These are phyloP conservation scores for Amphiduros pacificus DNA, from an alignment of 2,888 invertebrate genomes.

Conservation along the genomic window DNA sequence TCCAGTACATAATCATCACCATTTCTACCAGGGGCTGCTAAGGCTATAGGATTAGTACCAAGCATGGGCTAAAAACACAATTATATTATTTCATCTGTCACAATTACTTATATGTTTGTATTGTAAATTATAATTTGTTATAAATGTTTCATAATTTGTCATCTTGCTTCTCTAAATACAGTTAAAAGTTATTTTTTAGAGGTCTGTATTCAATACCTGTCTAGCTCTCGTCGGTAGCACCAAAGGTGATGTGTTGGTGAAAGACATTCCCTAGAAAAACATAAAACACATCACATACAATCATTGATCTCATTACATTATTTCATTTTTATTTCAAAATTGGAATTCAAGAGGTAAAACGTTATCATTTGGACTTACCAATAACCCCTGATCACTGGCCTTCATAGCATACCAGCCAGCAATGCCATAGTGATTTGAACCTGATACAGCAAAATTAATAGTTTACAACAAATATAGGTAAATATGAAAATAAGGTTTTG, in stretches of 20 bases:
- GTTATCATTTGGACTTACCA: constrained; percentile 27
- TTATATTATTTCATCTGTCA: neutral
- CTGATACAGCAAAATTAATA: constrained; percentile 40
- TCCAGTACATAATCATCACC: constrained; percentile 83
- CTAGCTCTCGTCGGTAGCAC: constrained; percentile 83
- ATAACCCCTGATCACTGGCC: constrained; percentile 33
- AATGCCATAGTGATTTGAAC: constrained; percentile 43
- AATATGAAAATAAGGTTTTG: too few relatives aligned
- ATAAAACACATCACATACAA: too few relatives aligned
- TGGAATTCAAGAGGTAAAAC: neutral
- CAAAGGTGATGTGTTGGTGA: constrained; percentile 89
- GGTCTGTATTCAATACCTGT: constrained; percentile 52
- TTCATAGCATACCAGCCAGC: constrained; percentile 38
- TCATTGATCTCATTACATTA: too few relatives aligned
- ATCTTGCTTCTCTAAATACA: too few relatives aligned
- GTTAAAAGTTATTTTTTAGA: too few relatives aligned
- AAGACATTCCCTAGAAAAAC: constrained; percentile 72
- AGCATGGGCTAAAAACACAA: constrained; percentile 67
- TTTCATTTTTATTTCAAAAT: neutral
- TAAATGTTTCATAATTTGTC: too few relatives aligned
- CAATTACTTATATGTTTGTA: too few relatives aligned
- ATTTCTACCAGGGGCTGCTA: constrained; percentile 72
- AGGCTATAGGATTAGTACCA: constrained; percentile 86
- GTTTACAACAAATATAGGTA: constrained; percentile 1
- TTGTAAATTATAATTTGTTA: too few relatives aligned